Percentiles rank a stretch among this genome's conserved stretches.
phyloP scores from a whole-genome alignment of 2,888 invertebrate genomes.

The Orthosia gracilis region DNA sequence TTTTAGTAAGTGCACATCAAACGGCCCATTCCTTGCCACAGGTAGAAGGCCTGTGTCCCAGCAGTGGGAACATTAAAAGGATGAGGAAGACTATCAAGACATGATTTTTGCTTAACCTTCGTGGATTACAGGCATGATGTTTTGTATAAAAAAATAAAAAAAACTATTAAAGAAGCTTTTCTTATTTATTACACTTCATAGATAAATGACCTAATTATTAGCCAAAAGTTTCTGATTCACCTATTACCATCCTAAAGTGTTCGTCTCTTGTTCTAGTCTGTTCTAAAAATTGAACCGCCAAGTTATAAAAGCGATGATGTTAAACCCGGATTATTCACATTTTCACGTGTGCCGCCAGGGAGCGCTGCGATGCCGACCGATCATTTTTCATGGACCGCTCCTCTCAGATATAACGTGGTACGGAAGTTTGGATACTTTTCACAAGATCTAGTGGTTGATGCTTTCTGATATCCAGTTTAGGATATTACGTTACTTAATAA shows the following conservation, averaged over 20 bases:
- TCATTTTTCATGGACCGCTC: constrained; percentile 44
- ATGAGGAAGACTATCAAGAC: too few species aligned
- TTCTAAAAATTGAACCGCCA: neutral
- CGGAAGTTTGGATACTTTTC: constrained; percentile 20
- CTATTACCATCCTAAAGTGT: neutral
- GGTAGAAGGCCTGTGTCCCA: too few species aligned
- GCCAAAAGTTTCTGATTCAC: too few species aligned
- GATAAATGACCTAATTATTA: too few species aligned
- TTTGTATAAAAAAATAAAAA: too few species aligned
- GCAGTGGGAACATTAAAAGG: too few species aligned
- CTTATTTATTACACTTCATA: too few species aligned
- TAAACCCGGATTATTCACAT: constrained; percentile 38
- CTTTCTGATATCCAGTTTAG: too few species aligned
- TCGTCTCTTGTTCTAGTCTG: neutral
- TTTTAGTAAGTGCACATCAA: neutral
- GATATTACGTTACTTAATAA: neutral
- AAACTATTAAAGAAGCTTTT: too few species aligned
- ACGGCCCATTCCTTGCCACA: too few species aligned
- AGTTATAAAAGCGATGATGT: neutral
- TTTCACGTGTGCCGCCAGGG: constrained; percentile 35
- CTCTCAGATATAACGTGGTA: constrained; percentile 9
- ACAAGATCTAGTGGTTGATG: neutral
- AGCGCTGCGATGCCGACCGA: constrained; percentile 33
- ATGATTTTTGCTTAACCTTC: too few species aligned
- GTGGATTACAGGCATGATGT: too few species aligned